Conservation (phyloP, 2,888 invertebrate species). For the Brachyptera putata region DNA sequence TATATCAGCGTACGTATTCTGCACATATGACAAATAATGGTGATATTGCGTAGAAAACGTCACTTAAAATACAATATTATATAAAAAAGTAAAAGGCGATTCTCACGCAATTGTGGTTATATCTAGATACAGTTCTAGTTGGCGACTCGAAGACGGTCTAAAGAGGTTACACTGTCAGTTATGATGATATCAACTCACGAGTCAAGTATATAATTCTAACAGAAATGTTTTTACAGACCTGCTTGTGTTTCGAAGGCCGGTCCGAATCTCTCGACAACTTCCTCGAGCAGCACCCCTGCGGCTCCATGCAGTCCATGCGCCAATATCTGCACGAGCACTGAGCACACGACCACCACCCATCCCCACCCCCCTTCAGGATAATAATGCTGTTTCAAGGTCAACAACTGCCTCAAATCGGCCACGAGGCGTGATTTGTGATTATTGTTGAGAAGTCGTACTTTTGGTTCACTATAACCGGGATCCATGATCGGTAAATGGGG, state of each 20-base stretch:
- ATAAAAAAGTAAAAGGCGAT: too few relatives aligned
- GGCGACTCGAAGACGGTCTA: too few relatives aligned
- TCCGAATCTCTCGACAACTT: constrained; percentile 24
- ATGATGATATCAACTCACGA: too few relatives aligned
- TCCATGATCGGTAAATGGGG: constrained; percentile 54
- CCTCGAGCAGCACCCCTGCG: constrained; percentile 28
- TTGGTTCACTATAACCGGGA: constrained; percentile 46
- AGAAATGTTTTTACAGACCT: too few relatives aligned
- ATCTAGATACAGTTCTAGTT: too few relatives aligned
- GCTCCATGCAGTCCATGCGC: constrained; percentile 64
- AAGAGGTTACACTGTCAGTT: too few relatives aligned
- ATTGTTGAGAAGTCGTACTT: constrained; percentile 28
- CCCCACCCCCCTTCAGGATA: constrained; percentile 51
- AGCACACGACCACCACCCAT: constrained; percentile 71
- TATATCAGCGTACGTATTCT: too few relatives aligned
- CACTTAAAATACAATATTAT: too few relatives aligned
- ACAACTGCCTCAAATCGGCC: constrained; percentile 54
- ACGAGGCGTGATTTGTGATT: constrained; percentile 50
- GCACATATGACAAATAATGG: too few relatives aligned
- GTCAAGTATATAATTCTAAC: too few relatives aligned
- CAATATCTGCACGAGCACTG: constrained; percentile 67
- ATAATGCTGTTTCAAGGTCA: constrained; percentile 52
- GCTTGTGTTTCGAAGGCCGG: constrained; percentile 16
- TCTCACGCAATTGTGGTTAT: too few relatives aligned
- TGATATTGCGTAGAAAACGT: too few relatives aligned